Evolutionary conservation across 2,113 vertebrate genomes (phyloP).

Genomic region (Eidolon helvum): DNA sequence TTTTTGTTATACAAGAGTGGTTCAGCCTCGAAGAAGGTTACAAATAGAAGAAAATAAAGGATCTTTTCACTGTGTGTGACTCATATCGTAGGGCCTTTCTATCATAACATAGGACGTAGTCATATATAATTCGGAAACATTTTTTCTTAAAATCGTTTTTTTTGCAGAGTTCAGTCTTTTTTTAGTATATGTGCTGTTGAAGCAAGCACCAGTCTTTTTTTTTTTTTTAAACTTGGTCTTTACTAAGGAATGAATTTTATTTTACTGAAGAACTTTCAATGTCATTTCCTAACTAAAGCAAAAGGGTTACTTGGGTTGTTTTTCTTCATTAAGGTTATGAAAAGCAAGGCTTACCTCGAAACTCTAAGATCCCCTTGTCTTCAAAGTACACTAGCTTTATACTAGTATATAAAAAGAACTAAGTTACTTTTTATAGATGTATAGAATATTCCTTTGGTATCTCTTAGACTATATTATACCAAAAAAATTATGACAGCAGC

Average conservation of each 20-base stretch:
- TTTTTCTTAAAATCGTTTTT: not conserved
- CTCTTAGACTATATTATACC: not conserved
- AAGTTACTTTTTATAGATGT: not conserved
- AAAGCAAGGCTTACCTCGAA: constrained; percentile 18
- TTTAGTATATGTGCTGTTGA: too few species aligned
- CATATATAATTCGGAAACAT: not conserved
- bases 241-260: not conserved
- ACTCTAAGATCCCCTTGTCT: not conserved
- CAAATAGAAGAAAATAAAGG: not conserved
- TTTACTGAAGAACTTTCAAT: not conserved
- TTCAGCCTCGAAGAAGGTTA: not conserved
- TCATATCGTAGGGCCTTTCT: not conserved
- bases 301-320: not conserved
- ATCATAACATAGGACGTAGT: not conserved
- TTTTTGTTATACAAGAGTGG: not conserved
- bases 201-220: too few species aligned
- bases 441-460: not conserved
- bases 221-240: not conserved
- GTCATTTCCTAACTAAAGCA: not conserved
- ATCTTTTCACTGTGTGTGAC: not conserved
- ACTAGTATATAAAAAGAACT: not conserved
- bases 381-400: not conserved
- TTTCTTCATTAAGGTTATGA: not conserved
- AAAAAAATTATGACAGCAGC: not conserved
- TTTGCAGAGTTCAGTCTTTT: not conserved